A percentile compares a stretch with the other conserved stretches of the same genome.
These are phyloP conservation scores for Myiothlypis chrysogaster DNA, from an alignment of 2,797 vertebrate species.

Conservation along the genomic window DNA sequence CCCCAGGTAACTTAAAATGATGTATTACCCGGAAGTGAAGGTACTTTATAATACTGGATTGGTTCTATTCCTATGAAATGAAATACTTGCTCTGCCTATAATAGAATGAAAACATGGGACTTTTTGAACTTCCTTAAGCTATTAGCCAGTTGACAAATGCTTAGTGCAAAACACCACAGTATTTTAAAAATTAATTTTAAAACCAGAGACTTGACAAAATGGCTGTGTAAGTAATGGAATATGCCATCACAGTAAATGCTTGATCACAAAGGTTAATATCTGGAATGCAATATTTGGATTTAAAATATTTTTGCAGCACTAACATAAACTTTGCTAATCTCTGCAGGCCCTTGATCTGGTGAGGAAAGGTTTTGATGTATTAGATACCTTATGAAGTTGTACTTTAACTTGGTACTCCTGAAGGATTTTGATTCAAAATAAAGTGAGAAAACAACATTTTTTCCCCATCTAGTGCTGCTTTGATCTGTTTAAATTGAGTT, in stretches of 20 bases:
- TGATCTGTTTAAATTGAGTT: background rate
- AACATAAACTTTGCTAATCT: slow-evolving; percentile 59
- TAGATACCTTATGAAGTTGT: slow-evolving; percentile 3
- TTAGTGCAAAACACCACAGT: slow-evolving; percentile 57
- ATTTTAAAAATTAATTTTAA: background rate
- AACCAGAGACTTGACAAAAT: slow-evolving; percentile 42
- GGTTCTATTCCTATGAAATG: slow-evolving; percentile 45
- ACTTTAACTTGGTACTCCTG: slow-evolving; percentile 33
- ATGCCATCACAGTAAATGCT: slow-evolving; percentile 48
- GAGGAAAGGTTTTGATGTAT: slow-evolving; percentile 45
- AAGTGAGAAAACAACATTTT: background rate
- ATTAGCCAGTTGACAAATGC: slow-evolving; percentile 50
- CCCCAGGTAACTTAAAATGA: background rate
- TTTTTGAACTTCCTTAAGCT: slow-evolving; percentile 57
- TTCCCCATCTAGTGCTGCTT: background rate
- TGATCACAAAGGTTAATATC: slow-evolving; percentile 62
- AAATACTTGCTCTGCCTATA: slow-evolving; percentile 17
- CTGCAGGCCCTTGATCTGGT: slow-evolving; percentile 44
- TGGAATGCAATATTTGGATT: slow-evolving; percentile 66
- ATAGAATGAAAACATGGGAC: slow-evolving; percentile 39
- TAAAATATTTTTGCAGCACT: slow-evolving; percentile 67
- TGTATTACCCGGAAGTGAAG: background rate
- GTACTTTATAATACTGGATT: background rate
- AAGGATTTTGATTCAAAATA: slow-evolving; percentile 14
- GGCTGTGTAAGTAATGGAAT: slow-evolving; percentile 59